Percentiles rank a stretch among this genome's conserved stretches.
Conservation (phyloP, 2,797 vertebrate genomes). For the Gobionotothen gibberifrons region DNA sequence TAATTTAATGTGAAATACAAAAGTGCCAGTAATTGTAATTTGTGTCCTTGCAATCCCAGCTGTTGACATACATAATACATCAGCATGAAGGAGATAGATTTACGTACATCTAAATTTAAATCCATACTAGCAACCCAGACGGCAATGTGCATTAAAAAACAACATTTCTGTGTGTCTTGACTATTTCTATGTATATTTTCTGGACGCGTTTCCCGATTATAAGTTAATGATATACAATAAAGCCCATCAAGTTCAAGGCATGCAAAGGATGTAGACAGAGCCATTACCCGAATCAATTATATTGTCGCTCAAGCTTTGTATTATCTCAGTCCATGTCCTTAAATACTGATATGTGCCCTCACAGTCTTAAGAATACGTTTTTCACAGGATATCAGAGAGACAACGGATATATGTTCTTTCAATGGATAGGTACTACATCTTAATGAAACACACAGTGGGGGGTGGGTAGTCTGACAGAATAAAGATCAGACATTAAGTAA, state of each 20-base stretch:
- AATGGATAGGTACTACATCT: constrained; percentile 1
- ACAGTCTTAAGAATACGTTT: background rate
- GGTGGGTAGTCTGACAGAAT: background rate
- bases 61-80: background rate
- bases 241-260: background rate
- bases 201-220: background rate
- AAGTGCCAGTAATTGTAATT: background rate
- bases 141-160: background rate
- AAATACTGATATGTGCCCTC: background rate
- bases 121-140: too few species aligned
- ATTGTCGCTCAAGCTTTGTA: background rate
- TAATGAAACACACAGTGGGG: constrained; percentile 11
- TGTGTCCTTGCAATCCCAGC: background rate
- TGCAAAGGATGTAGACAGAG: background rate
- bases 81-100: background rate
- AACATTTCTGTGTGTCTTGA: background rate
- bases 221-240: background rate
- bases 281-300: background rate
- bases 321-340: background rate
- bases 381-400: background rate
- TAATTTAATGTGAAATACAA: background rate
- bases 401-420: background rate
- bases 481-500: constrained; percentile 30
- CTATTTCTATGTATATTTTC: background rate
- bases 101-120: background rate